Evolutionary conservation across 2,888 invertebrate genomes (phyloP).

Genomic region (Caenorhabditis sinica): DNA sequence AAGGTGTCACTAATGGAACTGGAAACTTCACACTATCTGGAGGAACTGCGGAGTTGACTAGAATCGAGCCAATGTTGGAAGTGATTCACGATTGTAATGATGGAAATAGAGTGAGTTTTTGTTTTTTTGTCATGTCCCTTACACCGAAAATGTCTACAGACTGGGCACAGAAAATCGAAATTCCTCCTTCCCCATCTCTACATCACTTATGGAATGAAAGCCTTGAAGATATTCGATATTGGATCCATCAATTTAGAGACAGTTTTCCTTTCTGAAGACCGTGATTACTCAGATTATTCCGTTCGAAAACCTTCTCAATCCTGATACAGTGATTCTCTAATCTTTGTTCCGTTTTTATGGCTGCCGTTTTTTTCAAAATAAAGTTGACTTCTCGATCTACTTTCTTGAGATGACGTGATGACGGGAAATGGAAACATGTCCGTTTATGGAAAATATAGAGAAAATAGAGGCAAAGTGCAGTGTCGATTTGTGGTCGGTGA

Average conservation of each 20-base stretch:
- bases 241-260: slow-evolving; percentile 63
- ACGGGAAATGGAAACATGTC: slow-evolving; percentile 35
- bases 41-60: slow-evolving; percentile 73
- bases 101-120: slow-evolving; percentile 63
- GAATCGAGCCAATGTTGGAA: slow-evolving; percentile 75
- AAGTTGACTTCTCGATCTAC: slow-evolving; percentile 1
- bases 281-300: slow-evolving; percentile 33
- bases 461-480: background rate
- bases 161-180: slow-evolving; percentile 62
- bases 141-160: slow-evolving; percentile 41
- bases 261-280: slow-evolving; percentile 63
- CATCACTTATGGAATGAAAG: slow-evolving; percentile 55
- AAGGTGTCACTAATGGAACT: slow-evolving; percentile 69
- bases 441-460: background rate
- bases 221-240: slow-evolving; percentile 46
- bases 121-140: background rate
- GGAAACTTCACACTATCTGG: slow-evolving; percentile 69
- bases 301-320: background rate
- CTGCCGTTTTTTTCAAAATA: background rate
- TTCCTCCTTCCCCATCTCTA: slow-evolving; percentile 67
- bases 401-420: slow-evolving; percentile 11
- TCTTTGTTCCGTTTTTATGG: background rate
- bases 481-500: slow-evolving; percentile 28
- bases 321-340: no score
- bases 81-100: slow-evolving; percentile 76